A percentile compares a stretch with the other conserved stretches of the same genome.
Conservation (phyloP, 2,888 invertebrate species). For the Eupsilia transversa region DNA sequence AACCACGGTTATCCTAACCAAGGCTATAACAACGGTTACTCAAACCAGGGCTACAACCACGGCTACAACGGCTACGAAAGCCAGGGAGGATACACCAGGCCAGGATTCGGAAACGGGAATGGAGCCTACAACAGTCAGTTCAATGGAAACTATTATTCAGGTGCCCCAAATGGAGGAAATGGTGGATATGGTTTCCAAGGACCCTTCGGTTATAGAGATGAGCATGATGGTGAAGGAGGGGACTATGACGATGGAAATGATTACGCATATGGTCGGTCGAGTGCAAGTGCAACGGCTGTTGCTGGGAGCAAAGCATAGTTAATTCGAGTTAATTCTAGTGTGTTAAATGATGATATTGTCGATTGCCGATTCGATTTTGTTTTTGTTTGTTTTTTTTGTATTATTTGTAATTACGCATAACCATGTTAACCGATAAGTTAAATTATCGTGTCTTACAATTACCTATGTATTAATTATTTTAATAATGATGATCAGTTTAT, state of each 20-base stretch:
- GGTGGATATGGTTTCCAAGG: conserved; percentile 78
- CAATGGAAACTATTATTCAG: conserved; percentile 83
- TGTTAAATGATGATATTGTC: background rate
- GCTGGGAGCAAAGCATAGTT: conserved; percentile 55
- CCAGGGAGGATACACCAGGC: conserved; percentile 63
- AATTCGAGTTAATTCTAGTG: background rate
- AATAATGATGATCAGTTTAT: background rate
- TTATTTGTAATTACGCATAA: background rate
- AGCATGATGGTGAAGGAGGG: conserved; percentile 63
- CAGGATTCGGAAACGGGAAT: conserved; percentile 78
- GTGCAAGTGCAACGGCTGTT: conserved; percentile 69
- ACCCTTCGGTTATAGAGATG: conserved; percentile 73
- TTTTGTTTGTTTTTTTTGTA: conserved; percentile 6
- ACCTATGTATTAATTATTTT: background rate
- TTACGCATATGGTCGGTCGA: conserved; percentile 67
- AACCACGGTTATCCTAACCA: conserved; percentile 66
- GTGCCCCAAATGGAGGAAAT: conserved; percentile 73
- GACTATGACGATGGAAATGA: conserved; percentile 73
- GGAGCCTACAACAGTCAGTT: conserved; percentile 83
- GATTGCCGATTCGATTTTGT: background rate
- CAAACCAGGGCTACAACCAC: conserved; percentile 30
- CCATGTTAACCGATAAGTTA: conserved; percentile 7
- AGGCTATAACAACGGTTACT: conserved; percentile 39
- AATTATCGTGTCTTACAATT: conserved; percentile 6
- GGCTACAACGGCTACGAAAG: conserved; percentile 27